Percentiles rank a stretch among this genome's conserved stretches.
Evolutionary conservation across 2,797 vertebrate species (phyloP).

Genomic region (Microhierax caerulescens): DNA sequence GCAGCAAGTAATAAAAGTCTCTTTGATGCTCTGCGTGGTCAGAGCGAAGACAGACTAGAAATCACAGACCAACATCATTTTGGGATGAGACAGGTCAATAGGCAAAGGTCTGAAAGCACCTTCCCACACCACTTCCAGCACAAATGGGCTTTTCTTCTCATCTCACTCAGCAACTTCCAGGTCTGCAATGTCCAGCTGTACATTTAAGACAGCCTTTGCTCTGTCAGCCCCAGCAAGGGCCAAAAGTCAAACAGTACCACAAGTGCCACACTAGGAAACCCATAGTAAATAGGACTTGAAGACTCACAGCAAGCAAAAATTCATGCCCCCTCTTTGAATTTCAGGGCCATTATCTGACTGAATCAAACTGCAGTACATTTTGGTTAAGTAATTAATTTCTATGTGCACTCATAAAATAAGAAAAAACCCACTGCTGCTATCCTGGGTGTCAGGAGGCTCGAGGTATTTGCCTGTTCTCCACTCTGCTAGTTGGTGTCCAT

Average conservation of each 20-base stretch:
- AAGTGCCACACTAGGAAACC: background rate
- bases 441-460: background rate
- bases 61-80: rapidly evolving
- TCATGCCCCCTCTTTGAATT: background rate
- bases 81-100: background rate
- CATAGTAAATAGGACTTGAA: background rate
- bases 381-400: background rate
- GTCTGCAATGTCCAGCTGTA: background rate
- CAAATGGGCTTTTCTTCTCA: background rate
- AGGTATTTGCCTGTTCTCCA: background rate
- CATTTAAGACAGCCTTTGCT: background rate
- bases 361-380: background rate
- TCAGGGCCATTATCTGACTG: background rate
- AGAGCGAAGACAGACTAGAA: background rate
- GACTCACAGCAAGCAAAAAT: background rate
- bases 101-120: background rate
- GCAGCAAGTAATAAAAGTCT: background rate
- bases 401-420: background rate
- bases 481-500: background rate
- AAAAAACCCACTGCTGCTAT: background rate
- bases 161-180: background rate
- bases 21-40: rapidly evolving
- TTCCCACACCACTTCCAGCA: rapidly evolving
- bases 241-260: background rate
- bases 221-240: background rate